Conservation (phyloP, 2,797 vertebrate species). For the Argya squamiceps region DNA sequence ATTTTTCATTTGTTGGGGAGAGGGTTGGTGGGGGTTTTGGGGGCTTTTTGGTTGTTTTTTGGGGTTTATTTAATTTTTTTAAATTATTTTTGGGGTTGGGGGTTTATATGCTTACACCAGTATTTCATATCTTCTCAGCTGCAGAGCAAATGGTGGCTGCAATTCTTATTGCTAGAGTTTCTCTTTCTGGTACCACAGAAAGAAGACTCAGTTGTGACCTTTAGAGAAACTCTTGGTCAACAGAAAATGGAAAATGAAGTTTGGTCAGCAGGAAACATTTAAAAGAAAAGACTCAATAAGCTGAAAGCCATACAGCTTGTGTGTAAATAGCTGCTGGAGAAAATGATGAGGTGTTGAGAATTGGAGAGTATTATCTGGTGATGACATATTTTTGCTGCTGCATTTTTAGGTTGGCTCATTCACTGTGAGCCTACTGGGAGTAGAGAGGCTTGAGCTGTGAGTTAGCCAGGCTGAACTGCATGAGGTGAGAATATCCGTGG, state of each 20-base stretch:
- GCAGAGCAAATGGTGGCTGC: neutral
- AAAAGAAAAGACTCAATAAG: neutral
- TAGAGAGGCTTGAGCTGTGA: neutral
- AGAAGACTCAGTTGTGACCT: neutral
- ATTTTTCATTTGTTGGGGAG: neutral
- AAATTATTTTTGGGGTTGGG: neutral
- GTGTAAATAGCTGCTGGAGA: neutral
- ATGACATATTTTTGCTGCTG: conserved; percentile 32
- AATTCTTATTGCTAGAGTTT: neutral
- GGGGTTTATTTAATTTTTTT: neutral
- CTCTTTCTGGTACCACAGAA: neutral
- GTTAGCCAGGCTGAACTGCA: neutral
- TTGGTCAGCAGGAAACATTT: conserved; percentile 7
- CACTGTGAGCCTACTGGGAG: neutral
- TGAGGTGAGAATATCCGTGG: neutral
- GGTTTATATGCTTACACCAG: neutral
- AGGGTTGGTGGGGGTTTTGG: neutral
- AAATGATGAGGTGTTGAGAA: conserved; percentile 32
- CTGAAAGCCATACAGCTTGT: neutral
- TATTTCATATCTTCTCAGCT: neutral
- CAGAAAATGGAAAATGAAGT: neutral
- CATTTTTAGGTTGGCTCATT: neutral
- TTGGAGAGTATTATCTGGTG: neutral
- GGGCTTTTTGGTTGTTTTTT: neutral
- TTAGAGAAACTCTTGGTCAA: neutral